These are phyloP conservation scores for Erynnis tages DNA, from an alignment of 2,888 invertebrate genomes.

Conservation along the genomic window DNA sequence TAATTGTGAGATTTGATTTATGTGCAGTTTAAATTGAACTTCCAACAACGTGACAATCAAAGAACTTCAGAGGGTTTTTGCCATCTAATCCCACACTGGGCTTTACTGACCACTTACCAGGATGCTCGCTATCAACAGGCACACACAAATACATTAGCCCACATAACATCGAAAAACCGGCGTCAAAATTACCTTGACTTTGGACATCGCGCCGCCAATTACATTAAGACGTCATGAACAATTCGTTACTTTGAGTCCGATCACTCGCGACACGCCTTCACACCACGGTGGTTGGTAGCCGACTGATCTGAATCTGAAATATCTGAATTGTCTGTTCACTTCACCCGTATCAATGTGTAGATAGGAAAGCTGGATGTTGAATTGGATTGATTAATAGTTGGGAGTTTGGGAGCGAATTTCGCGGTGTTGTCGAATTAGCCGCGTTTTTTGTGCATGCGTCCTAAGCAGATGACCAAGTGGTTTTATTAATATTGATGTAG, in stretches of 20 bases:
- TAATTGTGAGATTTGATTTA: too few relatives aligned
- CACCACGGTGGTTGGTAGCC: constrained; percentile 27
- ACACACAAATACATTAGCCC: constrained; percentile 31
- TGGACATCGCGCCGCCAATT: constrained; percentile 57
- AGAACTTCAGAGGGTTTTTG: too few relatives aligned
- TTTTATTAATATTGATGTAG: too few relatives aligned
- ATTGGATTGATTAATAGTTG: constrained; percentile 33
- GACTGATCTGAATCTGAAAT: constrained; percentile 30
- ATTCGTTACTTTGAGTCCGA: constrained; percentile 25
- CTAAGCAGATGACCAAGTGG: background rate
- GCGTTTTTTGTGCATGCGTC: constrained; percentile 5
- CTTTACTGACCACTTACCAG: constrained; percentile 4
- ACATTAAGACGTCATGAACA: constrained; percentile 38
- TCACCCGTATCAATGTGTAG: constrained; percentile 9
- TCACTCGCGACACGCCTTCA: constrained; percentile 30
- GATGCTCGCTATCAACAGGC: background rate
- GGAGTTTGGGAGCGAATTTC: constrained; percentile 24
- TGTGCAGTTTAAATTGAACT: too few relatives aligned
- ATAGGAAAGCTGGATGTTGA: constrained; percentile 31
- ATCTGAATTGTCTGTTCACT: background rate
- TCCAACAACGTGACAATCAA: too few relatives aligned
- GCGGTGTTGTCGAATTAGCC: constrained; percentile 23
- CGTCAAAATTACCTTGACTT: constrained; percentile 59
- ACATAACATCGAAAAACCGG: constrained; percentile 13
- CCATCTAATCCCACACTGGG: background rate